Base-by-base conservation (phyloP, 2,888 invertebrate genomes). In the Laspeyria flexula region DNA sequence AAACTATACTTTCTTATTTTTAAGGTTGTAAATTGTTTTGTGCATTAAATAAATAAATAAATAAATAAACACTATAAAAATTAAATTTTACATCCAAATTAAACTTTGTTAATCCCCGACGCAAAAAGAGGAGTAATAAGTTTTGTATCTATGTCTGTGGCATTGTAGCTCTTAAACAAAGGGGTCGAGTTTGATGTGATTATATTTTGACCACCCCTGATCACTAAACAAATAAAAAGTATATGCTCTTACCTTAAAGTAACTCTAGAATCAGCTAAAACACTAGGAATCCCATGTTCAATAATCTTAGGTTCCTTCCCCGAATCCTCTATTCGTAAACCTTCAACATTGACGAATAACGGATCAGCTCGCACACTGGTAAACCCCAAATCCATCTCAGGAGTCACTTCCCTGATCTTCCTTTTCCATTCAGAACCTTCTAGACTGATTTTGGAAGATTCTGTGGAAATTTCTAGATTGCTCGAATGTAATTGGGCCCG, bases 201-300 rank as follows among this genome's bases (percentile, higher is more conserved):
- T n/a, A n/a, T n/a, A n/a, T n/a, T n/a, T n/a, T n/a, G n/a, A n/a
- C n/a, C n/a, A n/a, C n/a, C n/a, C n/a, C 25, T 25, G 7, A 25
- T 6, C 3, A 7, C 7, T 6, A 25, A 6, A 7, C 3, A 25
- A 7, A 25, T 25, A 25, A 25, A 21, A 21, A 3, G 21, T 21
- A 21, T 30, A 11, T 12, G 7, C 21, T 50, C 76, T 71, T 41
- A 89, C 90, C 91, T 77, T 33, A 97, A 76, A 9, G 92, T 91
- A 13, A 95, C 94, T 1, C 88, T 83, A 0, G 88, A 82, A 41
- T 94, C 93, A 11, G 95, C 94, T 50, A 96, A 76, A 13, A 97
- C 93, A 57, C 93, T 94, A 0, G 96, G 96, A 27, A 96, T 90
- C 0, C 96, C 96, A 12, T 85, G 81, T 4, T 92, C 93, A 1